Evolutionary conservation across 2,888 invertebrate species (phyloP).

Genomic region (Parthenolecanium corni): DNA sequence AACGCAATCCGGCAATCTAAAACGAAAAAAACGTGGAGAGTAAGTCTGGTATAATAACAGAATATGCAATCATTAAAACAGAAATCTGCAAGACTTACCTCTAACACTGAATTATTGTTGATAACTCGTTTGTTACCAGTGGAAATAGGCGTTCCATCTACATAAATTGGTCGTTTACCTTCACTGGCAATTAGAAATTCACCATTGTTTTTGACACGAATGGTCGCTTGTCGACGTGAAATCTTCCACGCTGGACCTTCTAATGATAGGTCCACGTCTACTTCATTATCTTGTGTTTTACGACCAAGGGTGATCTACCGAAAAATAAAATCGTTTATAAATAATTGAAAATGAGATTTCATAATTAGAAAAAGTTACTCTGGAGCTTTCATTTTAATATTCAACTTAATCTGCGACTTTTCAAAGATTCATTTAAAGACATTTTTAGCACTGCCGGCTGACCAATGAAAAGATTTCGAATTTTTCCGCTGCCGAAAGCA

Average conservation of each 20-base stretch:
- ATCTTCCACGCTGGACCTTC: conserved; percentile 93
- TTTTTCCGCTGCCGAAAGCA: too few species aligned
- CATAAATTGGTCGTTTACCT: conserved; percentile 85
- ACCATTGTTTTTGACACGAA: conserved; percentile 77
- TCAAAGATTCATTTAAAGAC: too few species aligned
- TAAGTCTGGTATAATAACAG: conserved; percentile 9
- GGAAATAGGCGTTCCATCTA: conserved; percentile 82
- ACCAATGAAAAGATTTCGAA: too few species aligned
- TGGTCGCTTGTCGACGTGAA: conserved; percentile 83
- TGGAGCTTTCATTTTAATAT: too few species aligned
- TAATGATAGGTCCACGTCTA: conserved; percentile 84
- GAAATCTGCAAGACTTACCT: conserved; percentile 56
- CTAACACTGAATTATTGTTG: conserved; percentile 86
- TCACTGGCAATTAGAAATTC: conserved; percentile 92
- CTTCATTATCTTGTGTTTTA: conserved; percentile 71
- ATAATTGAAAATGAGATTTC: conserved; percentile 1
- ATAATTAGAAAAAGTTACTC: too few species aligned
- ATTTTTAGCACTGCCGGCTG: too few species aligned
- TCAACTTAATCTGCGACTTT: too few species aligned
- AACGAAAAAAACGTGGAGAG: conserved; percentile 33
- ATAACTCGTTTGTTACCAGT: conserved; percentile 80
- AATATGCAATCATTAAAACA: neutral
- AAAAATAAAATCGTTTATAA: neutral
- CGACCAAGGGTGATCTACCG: conserved; percentile 78
- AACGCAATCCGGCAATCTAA: conserved; percentile 77